Evolutionary conservation across 1,140 invertebrate genomes (phyloP).

Genomic region (Megalonaias nervosa): DNA sequence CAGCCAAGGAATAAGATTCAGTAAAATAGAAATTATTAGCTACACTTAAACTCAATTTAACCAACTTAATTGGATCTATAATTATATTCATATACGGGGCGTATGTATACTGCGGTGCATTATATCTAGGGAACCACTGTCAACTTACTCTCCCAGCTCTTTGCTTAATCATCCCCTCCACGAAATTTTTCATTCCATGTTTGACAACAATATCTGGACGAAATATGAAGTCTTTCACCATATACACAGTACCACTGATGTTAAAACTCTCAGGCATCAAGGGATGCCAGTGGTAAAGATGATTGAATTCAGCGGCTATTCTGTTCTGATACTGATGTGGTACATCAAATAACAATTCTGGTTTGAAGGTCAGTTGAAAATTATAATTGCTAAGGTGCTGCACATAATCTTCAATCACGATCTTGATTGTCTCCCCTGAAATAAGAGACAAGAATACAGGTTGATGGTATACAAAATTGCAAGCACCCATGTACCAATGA

Average conservation of each 20-base stretch:
- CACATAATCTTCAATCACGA: constrained; percentile 73
- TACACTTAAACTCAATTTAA: too few relatives aligned
- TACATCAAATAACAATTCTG: constrained; percentile 67
- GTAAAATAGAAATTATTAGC: too few relatives aligned
- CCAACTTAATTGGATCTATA: too few relatives aligned
- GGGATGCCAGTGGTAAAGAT: constrained; percentile 73
- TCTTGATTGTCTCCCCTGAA: constrained; percentile 70
- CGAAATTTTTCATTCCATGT: constrained; percentile 68
- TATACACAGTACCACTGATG: constrained; percentile 64
- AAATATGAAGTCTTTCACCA: constrained; percentile 67
- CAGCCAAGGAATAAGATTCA: too few relatives aligned
- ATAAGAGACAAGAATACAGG: constrained; percentile 21
- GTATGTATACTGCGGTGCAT: too few relatives aligned
- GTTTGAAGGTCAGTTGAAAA: constrained; percentile 67
- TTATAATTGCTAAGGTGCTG: constrained; percentile 73
- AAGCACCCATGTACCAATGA: too few relatives aligned
- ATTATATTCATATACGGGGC: too few relatives aligned
- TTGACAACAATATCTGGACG: constrained; percentile 67
- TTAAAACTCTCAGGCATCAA: constrained; percentile 69
- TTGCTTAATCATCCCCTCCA: constrained; percentile 67
- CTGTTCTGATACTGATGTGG: constrained; percentile 71
- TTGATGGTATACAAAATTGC: too few relatives aligned
- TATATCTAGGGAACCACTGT: too few relatives aligned
- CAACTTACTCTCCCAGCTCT: constrained; percentile 70
- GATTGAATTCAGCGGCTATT: constrained; percentile 71